Base-by-base conservation (phyloP, 2,113 vertebrate genomes). In the Tetrao urogallus region DNA sequence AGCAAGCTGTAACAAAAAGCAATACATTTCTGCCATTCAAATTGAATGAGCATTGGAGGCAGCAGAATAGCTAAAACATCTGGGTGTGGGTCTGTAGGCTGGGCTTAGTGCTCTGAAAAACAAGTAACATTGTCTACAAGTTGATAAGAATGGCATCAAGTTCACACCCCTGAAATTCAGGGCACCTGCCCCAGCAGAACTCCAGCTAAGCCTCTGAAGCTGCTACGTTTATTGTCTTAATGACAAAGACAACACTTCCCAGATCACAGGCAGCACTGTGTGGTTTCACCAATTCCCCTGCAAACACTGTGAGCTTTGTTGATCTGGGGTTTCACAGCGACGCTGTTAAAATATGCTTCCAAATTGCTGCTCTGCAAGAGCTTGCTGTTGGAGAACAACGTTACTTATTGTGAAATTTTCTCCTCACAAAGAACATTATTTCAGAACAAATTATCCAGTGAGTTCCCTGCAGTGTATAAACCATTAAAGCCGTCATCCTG, bases 41-140 rank as follows among this genome's bases (percentile, higher is more conserved):
- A 76, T 5, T 36, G 18, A 73, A 70, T 5, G 5, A 69, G 56
- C 57, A 58, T 24, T 10, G 74, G 65, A 65, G 77, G 27, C 18
- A 38, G 27, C 6, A 18, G 4, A 80, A 72, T 38, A 89, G 66
- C 45, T 47, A 22, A 28, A 90, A 32, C 80, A 45, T 17, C 24
- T 67, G 9, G 25, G 32, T 18, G 17, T 6, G 8, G 60, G 67
- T 42, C n/a, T 58, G 50, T 8, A 48, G 50, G 14, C 47, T 73
- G 24, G n/a, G 52, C 27, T 70, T 45, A 0, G 4, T 3, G 8
- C 36, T 65, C 38, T 73, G 70, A 45, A 64, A 80, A 52, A 43
- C 43, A 72, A 0, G 0, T 14, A 91, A 50, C 2, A 3, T 9
- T 36, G 38, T 61, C 60, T 77, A 11, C 56, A 83, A 54, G 18